A percentile compares a stretch with the other conserved stretches of the same genome.
Conservation (phyloP, 2,797 vertebrate genomes). For the Synaphobranchus kaupii region DNA sequence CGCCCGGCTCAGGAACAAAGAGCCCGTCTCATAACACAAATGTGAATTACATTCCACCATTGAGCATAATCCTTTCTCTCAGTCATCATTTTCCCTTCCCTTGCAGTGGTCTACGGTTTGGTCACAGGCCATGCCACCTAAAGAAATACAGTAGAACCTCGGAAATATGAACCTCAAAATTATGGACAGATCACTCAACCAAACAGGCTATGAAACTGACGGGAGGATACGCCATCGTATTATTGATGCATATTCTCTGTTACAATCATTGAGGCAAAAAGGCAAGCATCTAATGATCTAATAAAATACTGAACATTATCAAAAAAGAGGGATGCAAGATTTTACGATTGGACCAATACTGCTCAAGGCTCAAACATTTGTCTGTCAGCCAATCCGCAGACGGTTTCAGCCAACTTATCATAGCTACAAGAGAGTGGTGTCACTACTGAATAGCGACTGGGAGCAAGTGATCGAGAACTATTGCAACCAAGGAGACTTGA, state of each 20-base stretch:
- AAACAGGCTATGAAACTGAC: background rate
- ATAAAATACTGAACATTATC: no score
- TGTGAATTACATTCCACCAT: conserved; percentile 1
- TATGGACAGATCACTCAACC: background rate
- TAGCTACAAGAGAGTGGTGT: background rate
- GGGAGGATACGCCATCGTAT: background rate
- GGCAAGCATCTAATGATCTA: background rate
- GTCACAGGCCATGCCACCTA: background rate
- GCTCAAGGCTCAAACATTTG: background rate
- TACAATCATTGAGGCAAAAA: background rate
- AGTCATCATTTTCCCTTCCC: background rate
- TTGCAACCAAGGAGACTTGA: background rate
- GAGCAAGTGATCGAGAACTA: background rate
- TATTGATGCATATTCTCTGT: background rate
- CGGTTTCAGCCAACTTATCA: background rate
- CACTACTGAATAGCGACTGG: background rate
- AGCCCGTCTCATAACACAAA: background rate
- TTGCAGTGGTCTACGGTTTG: no score
- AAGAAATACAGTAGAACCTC: background rate
- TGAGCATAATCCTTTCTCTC: background rate
- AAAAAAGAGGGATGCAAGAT: background rate
- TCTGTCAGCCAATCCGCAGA: background rate
- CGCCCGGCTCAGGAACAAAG: background rate
- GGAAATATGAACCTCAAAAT: background rate
- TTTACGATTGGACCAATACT: background rate